A percentile compares a stretch with the other conserved stretches of the same genome.
These are phyloP conservation scores for Acronicta leporina DNA, from an alignment of 2,888 invertebrate genomes.

Conservation along the genomic window DNA sequence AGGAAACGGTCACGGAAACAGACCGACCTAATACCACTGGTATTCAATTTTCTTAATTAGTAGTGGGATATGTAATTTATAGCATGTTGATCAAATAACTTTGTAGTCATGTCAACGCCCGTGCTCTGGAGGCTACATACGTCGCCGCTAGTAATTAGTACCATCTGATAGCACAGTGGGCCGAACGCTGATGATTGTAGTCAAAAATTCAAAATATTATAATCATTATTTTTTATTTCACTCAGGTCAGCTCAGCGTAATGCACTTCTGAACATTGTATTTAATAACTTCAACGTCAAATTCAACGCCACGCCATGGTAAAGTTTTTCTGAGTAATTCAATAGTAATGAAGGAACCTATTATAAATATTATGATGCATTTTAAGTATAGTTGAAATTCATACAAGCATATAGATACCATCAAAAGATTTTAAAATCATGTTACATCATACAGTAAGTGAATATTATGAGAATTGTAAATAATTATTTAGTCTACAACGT, in stretches of 20 bases:
- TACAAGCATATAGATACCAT: not conserved
- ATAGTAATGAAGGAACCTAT: too few relatives aligned
- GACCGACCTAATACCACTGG: constrained; percentile 3
- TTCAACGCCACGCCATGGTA: too few relatives aligned
- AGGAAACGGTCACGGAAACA: not conserved
- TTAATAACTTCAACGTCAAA: too few relatives aligned
- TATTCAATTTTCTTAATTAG: constrained; percentile 46
- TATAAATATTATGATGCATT: too few relatives aligned
- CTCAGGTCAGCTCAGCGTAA: too few relatives aligned
- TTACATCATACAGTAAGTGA: constrained; percentile 2
- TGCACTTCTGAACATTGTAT: too few relatives aligned
- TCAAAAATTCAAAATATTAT: constrained; percentile 8
- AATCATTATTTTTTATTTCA: not conserved
- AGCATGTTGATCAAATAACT: constrained; percentile 51
- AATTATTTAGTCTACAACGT: constrained; percentile 38
- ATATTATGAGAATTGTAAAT: constrained; percentile 29
- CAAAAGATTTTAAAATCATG: not conserved
- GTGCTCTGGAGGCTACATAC: constrained; percentile 26
- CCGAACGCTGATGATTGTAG: not conserved
- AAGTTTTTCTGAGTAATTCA: too few relatives aligned
- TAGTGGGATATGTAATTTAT: constrained; percentile 39
- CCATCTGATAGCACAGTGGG: constrained; percentile 36
- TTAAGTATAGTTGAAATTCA: too few relatives aligned
- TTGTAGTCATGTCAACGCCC: constrained; percentile 42
- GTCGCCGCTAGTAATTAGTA: constrained; percentile 43